phyloP scores from a whole-genome alignment of 2,797 vertebrate genomes.

The Hydrocynus forskahlii region DNA sequence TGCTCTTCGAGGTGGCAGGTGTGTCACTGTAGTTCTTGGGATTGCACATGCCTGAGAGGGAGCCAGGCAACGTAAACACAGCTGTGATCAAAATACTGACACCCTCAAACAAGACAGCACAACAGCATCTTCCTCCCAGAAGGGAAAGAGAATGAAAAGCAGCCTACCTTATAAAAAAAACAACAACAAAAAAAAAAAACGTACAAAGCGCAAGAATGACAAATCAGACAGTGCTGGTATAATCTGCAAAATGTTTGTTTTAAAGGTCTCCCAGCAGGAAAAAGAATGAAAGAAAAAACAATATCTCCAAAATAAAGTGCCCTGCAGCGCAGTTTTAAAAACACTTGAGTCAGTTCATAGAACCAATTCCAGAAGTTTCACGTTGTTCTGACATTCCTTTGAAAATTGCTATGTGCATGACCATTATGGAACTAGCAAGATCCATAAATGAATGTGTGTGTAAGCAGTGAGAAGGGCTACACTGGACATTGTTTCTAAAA shows the following conservation, averaged over 20 bases:
- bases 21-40: conserved; percentile 97
- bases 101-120: conserved; percentile 7
- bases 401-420: conserved; percentile 8
- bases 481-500: not conserved
- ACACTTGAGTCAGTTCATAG: not conserved
- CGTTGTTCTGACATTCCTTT: conserved; percentile 3
- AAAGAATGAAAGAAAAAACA: not conserved
- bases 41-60: conserved; percentile 92
- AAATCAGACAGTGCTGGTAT: not conserved
- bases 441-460: not conserved
- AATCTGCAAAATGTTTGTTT: not conserved
- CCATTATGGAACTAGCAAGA: not conserved
- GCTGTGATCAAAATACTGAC: conserved; percentile 27
- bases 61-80: conserved; percentile 15
- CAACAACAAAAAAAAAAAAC: not conserved
- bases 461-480: too few species aligned
- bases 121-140: not conserved
- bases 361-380: not conserved
- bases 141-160: not conserved
- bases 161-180: not conserved
- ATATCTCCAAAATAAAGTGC: not conserved
- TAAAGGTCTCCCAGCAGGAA: not conserved
- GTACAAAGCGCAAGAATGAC: not conserved
- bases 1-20: conserved; percentile 96
- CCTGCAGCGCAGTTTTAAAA: not conserved